phyloP scores from a whole-genome alignment of 2,113 vertebrate species.

The Mystacornis crossleyi region DNA sequence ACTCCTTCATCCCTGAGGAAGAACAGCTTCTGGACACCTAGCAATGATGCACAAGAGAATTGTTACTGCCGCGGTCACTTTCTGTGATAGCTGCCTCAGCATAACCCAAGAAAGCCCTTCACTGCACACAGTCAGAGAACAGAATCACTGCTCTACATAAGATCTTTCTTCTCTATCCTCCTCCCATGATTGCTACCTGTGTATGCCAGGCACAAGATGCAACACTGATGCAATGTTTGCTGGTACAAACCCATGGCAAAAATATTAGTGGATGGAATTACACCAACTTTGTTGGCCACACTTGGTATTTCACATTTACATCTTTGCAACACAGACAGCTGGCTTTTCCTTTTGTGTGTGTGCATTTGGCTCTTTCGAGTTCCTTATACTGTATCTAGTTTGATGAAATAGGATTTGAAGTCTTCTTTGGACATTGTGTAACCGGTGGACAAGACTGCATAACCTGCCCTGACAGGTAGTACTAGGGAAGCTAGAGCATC shows the following conservation, averaged over 20 bases:
- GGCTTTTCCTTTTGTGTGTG: not conserved
- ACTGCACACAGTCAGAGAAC: not conserved
- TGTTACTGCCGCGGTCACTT: not conserved
- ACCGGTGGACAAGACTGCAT: not conserved
- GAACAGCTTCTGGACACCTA: not conserved
- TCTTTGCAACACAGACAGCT: not conserved
- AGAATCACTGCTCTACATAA: rapidly evolving
- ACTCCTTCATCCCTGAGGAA: not conserved
- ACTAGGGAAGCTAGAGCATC: not conserved
- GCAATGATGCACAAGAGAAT: not conserved
- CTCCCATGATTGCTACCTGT: not conserved
- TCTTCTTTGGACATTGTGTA: not conserved
- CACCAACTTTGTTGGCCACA: not conserved
- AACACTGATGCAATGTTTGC: not conserved
- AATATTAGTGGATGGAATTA: not conserved
- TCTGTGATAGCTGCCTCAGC: not conserved
- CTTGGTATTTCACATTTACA: not conserved
- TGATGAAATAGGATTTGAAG: not conserved
- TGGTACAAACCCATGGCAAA: not conserved
- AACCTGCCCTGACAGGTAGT: not conserved
- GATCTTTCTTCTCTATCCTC: not conserved
- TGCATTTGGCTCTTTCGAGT: not conserved
- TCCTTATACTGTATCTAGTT: not conserved
- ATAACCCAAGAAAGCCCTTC: not conserved
- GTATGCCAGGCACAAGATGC: not conserved